These are phyloP conservation scores for Glaucomys volans DNA, from an alignment of 2,113 vertebrate species.

Conservation along the genomic window DNA sequence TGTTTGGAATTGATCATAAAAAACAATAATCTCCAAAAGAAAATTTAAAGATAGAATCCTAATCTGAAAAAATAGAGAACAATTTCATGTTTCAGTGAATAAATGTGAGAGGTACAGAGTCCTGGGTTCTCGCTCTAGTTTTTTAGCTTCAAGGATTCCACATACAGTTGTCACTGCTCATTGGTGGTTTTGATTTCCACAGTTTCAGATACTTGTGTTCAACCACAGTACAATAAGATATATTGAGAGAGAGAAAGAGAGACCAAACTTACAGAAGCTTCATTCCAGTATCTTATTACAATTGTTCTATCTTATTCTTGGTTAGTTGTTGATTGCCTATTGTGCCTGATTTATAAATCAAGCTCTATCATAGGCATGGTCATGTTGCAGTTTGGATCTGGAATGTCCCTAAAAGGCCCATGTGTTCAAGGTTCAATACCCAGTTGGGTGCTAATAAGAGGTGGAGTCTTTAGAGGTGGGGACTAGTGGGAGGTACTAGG, in stretches of 20 bases:
- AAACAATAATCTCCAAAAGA: not conserved
- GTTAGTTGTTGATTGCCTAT: not conserved
- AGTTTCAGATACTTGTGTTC: not conserved
- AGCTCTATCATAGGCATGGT: not conserved
- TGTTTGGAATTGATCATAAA: constrained; percentile 67
- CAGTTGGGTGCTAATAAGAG: not conserved
- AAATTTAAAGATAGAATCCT: not conserved
- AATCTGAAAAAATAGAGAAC: not conserved
- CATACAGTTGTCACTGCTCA: accelerated
- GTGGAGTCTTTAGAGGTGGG: not conserved
- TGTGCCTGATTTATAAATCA: not conserved
- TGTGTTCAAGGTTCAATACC: not conserved
- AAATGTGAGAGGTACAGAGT: not conserved
- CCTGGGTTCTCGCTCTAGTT: not conserved
- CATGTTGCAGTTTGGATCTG: not conserved
- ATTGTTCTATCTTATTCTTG: not conserved
- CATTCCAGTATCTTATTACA: not conserved
- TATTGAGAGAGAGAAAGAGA: not conserved
- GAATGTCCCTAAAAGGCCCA: not conserved
- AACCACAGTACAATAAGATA: not conserved
- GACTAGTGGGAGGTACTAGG: too few relatives aligned
- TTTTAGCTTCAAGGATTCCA: not conserved
- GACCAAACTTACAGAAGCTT: not conserved
- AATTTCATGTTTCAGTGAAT: not conserved
- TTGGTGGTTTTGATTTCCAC: not conserved